Evolutionary conservation across 2,113 vertebrate genomes (phyloP).

Genomic region (Scopus umbretta): DNA sequence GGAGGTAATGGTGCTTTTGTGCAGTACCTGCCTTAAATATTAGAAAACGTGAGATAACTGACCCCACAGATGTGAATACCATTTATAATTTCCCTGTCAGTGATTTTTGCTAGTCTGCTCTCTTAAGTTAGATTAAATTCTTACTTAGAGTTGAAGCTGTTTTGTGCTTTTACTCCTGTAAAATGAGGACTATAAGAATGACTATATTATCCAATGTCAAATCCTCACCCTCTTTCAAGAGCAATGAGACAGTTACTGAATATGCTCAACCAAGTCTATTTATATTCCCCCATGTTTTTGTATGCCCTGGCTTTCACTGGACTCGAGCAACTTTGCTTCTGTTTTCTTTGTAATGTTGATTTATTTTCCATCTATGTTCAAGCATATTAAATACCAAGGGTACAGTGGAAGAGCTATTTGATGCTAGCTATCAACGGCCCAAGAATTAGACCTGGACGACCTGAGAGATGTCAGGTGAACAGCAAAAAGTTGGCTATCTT

Average conservation of each 20-base stretch:
- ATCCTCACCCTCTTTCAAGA: background rate
- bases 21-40: background rate
- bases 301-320: background rate
- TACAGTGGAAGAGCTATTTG: background rate
- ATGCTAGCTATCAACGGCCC: background rate
- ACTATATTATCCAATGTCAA: background rate
- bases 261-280: background rate
- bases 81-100: background rate
- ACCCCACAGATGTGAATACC: background rate
- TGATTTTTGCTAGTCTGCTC: background rate
- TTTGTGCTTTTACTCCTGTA: background rate
- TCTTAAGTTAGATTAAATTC: background rate
- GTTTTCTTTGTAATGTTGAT: background rate
- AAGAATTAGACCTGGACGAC: background rate
- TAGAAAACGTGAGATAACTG: background rate
- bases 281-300: fast-evolving
- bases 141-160: background rate
- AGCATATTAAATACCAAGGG: background rate
- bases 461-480: background rate
- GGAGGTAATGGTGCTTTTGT: background rate
- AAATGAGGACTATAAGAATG: background rate
- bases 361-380: background rate
- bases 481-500: background rate
- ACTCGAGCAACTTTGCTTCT: background rate
- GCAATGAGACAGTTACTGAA: background rate